phyloP scores from a whole-genome alignment of 2,113 vertebrate species.

The Melierax canorus region DNA sequence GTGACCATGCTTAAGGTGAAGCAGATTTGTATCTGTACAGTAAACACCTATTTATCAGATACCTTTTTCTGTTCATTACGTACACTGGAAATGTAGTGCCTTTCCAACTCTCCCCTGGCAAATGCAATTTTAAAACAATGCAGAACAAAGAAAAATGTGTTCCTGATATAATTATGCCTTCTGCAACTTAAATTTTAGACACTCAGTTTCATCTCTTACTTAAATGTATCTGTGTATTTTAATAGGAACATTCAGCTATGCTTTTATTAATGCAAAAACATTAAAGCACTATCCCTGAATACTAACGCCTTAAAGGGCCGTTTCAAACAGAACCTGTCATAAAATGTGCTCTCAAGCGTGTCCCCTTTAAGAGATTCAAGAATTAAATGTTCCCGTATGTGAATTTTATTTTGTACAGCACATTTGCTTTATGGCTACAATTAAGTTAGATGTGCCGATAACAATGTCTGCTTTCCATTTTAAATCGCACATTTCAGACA shows the following conservation, averaged over 20 bases:
- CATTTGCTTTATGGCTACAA: slow-evolving; percentile 88
- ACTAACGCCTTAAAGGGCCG: slow-evolving; percentile 81
- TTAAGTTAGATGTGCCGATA: slow-evolving; percentile 82
- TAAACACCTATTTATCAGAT: neutral
- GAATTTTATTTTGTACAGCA: slow-evolving; percentile 87
- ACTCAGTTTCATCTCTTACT: slow-evolving; percentile 77
- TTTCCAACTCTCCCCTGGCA: slow-evolving; percentile 5
- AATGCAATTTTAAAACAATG: slow-evolving; percentile 48
- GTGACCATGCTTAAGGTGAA: neutral
- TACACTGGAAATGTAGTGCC: neutral
- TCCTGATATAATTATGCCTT: slow-evolving; percentile 67
- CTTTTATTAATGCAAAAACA: slow-evolving; percentile 84
- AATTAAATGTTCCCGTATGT: slow-evolving; percentile 88
- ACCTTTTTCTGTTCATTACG: neutral
- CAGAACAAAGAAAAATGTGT: slow-evolving; percentile 61
- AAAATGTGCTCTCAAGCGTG: slow-evolving; percentile 84
- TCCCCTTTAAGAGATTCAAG: slow-evolving; percentile 86
- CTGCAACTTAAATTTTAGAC: slow-evolving; percentile 75
- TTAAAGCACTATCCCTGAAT: slow-evolving; percentile 79
- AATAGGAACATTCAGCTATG: slow-evolving; percentile 81
- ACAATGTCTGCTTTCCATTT: slow-evolving; percentile 85
- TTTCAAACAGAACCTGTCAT: slow-evolving; percentile 83
- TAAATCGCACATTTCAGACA: slow-evolving; percentile 89
- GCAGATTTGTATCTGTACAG: neutral
- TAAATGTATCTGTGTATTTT: slow-evolving; percentile 82